Conservation (phyloP, 2,888 invertebrate genomes). For the Amiota minor region DNA sequence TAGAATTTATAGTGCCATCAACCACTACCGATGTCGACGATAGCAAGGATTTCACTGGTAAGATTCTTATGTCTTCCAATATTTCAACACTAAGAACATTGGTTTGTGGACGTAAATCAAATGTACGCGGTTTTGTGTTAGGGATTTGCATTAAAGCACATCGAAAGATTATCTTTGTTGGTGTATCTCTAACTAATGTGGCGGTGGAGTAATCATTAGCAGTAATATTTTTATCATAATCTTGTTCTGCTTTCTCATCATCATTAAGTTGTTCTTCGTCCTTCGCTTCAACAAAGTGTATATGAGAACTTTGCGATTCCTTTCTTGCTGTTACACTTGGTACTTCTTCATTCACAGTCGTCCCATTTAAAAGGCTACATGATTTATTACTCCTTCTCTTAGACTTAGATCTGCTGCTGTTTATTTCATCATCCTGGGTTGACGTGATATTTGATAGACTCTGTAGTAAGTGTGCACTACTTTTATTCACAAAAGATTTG, state of each 20-base stretch:
- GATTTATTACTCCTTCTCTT: neutral
- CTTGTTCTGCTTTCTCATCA: neutral
- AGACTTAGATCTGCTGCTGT: neutral
- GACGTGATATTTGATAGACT: neutral
- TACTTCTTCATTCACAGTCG: too few species aligned
- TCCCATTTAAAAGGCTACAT: too few species aligned
- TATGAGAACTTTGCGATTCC: neutral
- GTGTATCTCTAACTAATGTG: neutral
- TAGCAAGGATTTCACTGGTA: neutral
- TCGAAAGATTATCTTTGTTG: constrained; percentile 15
- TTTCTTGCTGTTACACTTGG: too few species aligned
- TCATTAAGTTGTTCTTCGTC: neutral
- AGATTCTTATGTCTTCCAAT: constrained; percentile 7
- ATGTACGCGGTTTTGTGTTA: neutral
- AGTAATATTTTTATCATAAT: neutral
- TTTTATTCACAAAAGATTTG: too few species aligned
- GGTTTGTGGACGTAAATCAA: neutral
- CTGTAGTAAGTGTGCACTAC: too few species aligned
- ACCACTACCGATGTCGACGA: neutral
- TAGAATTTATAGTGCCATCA: too few species aligned
- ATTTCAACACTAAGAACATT: neutral
- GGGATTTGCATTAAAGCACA: constrained; percentile 6
- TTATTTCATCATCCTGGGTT: neutral
- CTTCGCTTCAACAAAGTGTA: neutral
- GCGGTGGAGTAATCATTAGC: neutral